Percentiles rank a stretch among this genome's conserved stretches.
Conservation (phyloP, 2,888 invertebrate genomes). For the Volucella bombylans region DNA sequence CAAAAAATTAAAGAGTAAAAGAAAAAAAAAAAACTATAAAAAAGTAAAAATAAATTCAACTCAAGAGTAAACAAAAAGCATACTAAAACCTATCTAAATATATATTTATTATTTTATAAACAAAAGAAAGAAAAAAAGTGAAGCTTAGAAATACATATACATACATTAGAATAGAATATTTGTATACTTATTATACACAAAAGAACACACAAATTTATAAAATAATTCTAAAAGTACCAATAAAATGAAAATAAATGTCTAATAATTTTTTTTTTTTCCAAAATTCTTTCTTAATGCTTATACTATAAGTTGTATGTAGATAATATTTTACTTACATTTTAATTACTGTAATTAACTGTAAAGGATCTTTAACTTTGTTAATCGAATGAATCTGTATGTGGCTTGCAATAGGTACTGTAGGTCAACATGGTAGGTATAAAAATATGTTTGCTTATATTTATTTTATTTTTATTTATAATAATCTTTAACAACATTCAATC, state of each 20-base stretch:
- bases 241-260: conserved; percentile 71
- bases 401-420: conserved; percentile 25
- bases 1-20: conserved; percentile 43
- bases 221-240: conserved; percentile 67
- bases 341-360: conserved; percentile 5
- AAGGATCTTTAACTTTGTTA: conserved; percentile 1
- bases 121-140: conserved; percentile 39
- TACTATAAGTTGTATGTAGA: conserved; percentile 13
- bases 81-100: conserved; percentile 49
- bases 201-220: conserved; percentile 71
- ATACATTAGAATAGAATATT: conserved; percentile 68
- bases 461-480: not conserved
- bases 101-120: conserved; percentile 70
- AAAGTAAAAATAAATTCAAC: conserved; percentile 40
- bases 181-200: conserved; percentile 73
- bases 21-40: conserved; percentile 26
- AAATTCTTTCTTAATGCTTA: conserved; percentile 33
- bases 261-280: conserved; percentile 16
- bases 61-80: conserved; percentile 21
- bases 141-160: conserved; percentile 50
- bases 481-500: not conserved
- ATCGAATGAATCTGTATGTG: conserved; percentile 14
- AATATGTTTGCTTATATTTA: not conserved
- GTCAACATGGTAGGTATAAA: conserved; percentile 42
- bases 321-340: not conserved